Evolutionary conservation across 2,797 vertebrate genomes (phyloP).

Genomic region (Lepilemur ruficaudatus): DNA sequence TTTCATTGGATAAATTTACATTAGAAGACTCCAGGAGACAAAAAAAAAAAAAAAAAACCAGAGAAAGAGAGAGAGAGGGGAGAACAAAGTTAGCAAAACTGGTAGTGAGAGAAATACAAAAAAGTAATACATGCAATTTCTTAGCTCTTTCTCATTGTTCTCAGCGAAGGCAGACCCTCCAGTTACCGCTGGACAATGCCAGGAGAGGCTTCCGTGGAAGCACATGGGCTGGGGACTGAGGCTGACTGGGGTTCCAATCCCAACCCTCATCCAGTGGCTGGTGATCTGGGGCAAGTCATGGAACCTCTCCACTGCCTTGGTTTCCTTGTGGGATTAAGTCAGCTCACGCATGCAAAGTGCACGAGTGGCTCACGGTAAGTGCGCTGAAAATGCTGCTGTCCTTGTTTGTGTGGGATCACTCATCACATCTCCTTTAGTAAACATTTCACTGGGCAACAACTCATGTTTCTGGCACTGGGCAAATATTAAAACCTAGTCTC

Average conservation of each 20-base stretch:
- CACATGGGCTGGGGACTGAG: fast-evolving
- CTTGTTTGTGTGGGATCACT: fast-evolving
- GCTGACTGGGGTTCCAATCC: not conserved
- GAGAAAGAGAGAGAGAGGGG: not conserved
- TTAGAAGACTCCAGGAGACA: not conserved
- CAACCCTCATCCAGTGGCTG: not conserved
- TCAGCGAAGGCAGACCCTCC: not conserved
- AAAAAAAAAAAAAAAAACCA: not conserved
- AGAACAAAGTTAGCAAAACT: not conserved
- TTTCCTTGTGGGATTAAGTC: not conserved
- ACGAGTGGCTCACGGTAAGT: fast-evolving
- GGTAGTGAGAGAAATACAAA: not conserved
- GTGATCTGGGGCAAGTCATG: not conserved
- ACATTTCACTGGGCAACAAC: not conserved
- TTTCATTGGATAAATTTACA: not conserved
- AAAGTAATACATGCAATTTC: not conserved
- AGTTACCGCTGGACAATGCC: not conserved
- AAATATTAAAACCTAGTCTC: not conserved
- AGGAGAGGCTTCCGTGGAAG: no score
- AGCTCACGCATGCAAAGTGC: fast-evolving
- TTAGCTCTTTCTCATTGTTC: not conserved
- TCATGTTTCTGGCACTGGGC: not conserved
- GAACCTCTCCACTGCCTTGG: not conserved
- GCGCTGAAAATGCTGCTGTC: fast-evolving
- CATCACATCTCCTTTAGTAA: not conserved